These are phyloP conservation scores for Alosa sapidissima DNA, from an alignment of 2,797 vertebrate genomes.

Conservation along the genomic window DNA sequence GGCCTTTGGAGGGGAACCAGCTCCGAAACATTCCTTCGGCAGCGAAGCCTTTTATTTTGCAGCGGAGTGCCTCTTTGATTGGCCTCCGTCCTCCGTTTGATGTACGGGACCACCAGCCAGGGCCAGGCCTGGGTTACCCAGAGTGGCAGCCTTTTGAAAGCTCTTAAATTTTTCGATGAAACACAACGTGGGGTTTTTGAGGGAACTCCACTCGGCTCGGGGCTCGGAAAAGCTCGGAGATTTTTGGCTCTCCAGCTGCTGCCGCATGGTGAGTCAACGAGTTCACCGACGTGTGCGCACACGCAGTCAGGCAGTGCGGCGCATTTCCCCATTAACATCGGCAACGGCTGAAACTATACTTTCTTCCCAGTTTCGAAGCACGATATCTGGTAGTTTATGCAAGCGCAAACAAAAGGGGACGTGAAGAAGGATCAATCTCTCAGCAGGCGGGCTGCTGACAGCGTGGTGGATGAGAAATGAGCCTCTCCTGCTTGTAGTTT, in stretches of 20 bases:
- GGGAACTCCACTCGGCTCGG: background rate
- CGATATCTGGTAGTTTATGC: background rate
- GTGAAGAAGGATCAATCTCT: background rate
- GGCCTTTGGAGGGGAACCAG: constrained; percentile 65
- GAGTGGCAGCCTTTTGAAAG: constrained; percentile 29
- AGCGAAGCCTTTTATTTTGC: constrained; percentile 62
- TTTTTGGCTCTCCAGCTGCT: background rate
- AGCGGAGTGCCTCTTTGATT: constrained; percentile 47
- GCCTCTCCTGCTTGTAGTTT: background rate
- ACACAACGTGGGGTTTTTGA: background rate
- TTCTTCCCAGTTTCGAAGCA: background rate
- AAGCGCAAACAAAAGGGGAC: background rate
- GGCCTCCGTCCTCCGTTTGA: constrained; percentile 34
- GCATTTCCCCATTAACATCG: no score
- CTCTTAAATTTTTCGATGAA: constrained; percentile 23
- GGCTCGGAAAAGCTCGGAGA: background rate
- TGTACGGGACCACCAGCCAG: constrained; percentile 19
- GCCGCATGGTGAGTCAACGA: background rate
- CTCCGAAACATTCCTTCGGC: constrained; percentile 60
- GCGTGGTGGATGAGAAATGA: background rate
- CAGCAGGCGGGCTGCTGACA: background rate
- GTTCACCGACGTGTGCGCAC: background rate
- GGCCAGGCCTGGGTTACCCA: constrained; percentile 24
- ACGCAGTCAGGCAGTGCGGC: no score
- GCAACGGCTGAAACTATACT: background rate